Base-by-base conservation (phyloP, 1,140 invertebrate genomes). In the Drosophila ambigua region DNA sequence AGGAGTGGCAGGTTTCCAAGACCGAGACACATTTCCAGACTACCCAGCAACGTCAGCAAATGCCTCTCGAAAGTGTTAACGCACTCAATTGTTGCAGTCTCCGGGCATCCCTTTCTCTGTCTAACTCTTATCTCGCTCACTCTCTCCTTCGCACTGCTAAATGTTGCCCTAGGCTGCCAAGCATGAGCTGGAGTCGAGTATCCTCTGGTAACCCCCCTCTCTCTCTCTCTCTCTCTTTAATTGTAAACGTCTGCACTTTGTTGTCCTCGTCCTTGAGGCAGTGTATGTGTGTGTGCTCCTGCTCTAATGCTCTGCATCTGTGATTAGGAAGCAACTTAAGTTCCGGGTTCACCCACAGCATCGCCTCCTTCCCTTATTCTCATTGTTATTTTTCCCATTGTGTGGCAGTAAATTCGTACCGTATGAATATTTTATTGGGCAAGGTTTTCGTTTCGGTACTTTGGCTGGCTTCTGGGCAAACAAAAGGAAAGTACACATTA, bases 241-340 rank as follows among this genome's bases (percentile, higher is more conserved):
- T 87, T 82, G 81, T 82, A 68, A 74, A 69, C 82, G 82, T 85
- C 81, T 85, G 81, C 81, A 87, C 72, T 85, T 87, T 81, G 73
- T 69, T 80, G 61, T 11, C 35, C 81, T 69, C 55, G 68, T 69
- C 77, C 58, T 57, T 79, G 50, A 55, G 75, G 55, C 81, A 57
- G 43, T 62, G 55, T 71, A 8, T 11, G 35, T 11, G 9, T 39
- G 11, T 39, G 35, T 39, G 26, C 26, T 28, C 7, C 73, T 82
- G 51, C 69, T 72, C 77, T 87, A 87, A 85, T 88, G 82, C 77
- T 85, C 77, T 78, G 78, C 87, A 85, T 78, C 82, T 85, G 78
- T 85, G 82, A 85, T 85, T 85, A 85, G 82, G 80, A 57, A 62
- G 64, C 58, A 67, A 53, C 69, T 61, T 58, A 60, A 69, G 52